Base-by-base conservation (phyloP, 2,888 invertebrate species). In the Mystacides longicornis region DNA sequence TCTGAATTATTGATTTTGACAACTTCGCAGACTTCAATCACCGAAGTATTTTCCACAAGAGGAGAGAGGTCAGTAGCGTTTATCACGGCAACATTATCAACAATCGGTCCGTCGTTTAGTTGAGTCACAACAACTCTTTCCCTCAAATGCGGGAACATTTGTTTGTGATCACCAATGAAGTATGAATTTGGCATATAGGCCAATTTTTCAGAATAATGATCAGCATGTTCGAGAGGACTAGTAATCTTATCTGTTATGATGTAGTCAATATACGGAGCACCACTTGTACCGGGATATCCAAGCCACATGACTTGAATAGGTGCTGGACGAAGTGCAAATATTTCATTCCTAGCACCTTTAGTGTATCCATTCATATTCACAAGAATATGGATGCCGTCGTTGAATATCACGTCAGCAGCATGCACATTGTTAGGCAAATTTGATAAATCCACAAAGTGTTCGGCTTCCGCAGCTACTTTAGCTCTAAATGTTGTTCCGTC, bases 311-410 rank as follows among this genome's bases (percentile, higher is more conserved):
- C 90, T 79, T 99, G 99, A 63, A 99, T 81, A 0, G 99, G 97
- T 2, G 97, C 94, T 3, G 98, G 97, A 65, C 87, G 81, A 52
- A 99, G 76, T 14, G 99, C 97, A 74, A 99, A 99, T 63, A 99
- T 95, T 76, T 99, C 99, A 75, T 99, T 99, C 55, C 97, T 80
- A 1, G 99, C 98, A 1, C 99, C 99, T 74, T 99, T 99, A 1
- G 99, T 99, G 70, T 99, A 99, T 0, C 98, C 97, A 72, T 99
- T 99, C 98, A 99, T 97, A 71, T 99, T 99, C 11, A 99, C 89
- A 60, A 99, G 79, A 70, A 99, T 91, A 68, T 99, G 89, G 67
- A 99, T 93, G 50, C 93, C 93, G 73, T 99, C 97, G 27, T 81
- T 75, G 68, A 91, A 81, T 64, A 99, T 99, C 63, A 85, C 83